Evolutionary conservation across 2,888 invertebrate species (phyloP), one percentile per base, ranked within the genome.

Genomic region (Xanthorhoe spadicearia): DNA sequence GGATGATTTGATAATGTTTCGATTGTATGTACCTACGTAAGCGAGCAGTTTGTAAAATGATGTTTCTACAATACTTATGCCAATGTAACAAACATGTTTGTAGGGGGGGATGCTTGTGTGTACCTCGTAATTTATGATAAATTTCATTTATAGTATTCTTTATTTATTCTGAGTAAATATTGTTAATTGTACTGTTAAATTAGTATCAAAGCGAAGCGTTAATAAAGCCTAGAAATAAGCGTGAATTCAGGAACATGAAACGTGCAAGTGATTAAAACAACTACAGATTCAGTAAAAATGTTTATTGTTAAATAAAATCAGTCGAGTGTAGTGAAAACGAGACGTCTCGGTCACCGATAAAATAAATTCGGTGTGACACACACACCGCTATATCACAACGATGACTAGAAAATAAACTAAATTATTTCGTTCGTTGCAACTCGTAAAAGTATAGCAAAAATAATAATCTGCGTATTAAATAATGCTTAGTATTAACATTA

Each of bases 231-330:
- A 89, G 86, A 84, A 77, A 78, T 73, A 88, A 87, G 87, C 88
- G 79, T 89, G 87, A 85, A 78, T 79, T 72, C 64, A 77, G 83
- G 84, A 82, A 80, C 78, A 77, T 81, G 77, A 82, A 84, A 73
- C 90, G 83, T 90, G 89, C 92, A 86, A 82, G 74, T 72, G 67
- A 93, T 89, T 89, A 88, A 92, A 93, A 93, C 92, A 87, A 91
- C 85, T 87, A 85, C 78, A 76, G 79, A 74, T 87, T 83, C 83
- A 83, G 81, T 87, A 89, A 80, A 89, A 89, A 83, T 81, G 79
- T 93, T 92, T 92, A 91, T 91, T 90, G 87, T 90, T 90, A 89
- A 84, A 84, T 87, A 85, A 85, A 92, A 93, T 93, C 92, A 93
- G 92, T 92, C 89, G 90, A 90, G 88, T 89, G 89, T 87, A 83